Base-by-base conservation (phyloP, 2,797 vertebrate species). In the Lateolabrax maculatus region DNA sequence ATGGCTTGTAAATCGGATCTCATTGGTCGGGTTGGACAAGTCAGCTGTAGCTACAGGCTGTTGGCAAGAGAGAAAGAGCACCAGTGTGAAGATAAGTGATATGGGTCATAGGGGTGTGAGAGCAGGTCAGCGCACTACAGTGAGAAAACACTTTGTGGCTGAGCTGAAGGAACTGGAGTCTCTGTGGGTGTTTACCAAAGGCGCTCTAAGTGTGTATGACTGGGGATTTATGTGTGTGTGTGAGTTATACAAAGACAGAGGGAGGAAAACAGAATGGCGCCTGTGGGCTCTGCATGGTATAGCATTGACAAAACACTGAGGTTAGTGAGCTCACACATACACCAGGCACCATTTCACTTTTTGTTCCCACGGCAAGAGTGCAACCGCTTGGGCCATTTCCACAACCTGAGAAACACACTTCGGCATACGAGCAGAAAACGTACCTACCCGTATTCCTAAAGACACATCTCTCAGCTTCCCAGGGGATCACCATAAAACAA, bases 301-400 rank as follows among this genome's bases (percentile, higher is more conserved):
- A 83, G 70, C 67, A 70, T 23, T 86, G 85, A 84, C 79, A 79
- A 88, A 88, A 91, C 88, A 91, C 34, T 44, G 79, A 81, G 75
- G 73, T 80, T 75, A 71, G 83, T 78, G 75, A 85, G 78, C 81
- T 77, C 75, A 80, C 76, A 62, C 71, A 19, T 36, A 44, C 57
- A 69, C 62, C 48, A 5, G 66, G 64, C 71, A 68, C 55, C 23
- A 46, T 84, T 90, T 87, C 76, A 77, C 36, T n/a, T 21, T 62
- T 44, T 76, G 34, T 87, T 87, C 80, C 79, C 90, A 85, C 23
- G 34, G 83, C 52, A 53, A 49, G 44, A 80, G 10, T 46, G 60
- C 19, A 44, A 23, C 61, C 80, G 4, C 71, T 43, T 8, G 4
- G 69, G 82, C 41, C 36, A 11, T 83, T 86, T 71, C 18, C 18